Conservation (phyloP, 2,113 vertebrate species). For the Silurus meridionalis region DNA sequence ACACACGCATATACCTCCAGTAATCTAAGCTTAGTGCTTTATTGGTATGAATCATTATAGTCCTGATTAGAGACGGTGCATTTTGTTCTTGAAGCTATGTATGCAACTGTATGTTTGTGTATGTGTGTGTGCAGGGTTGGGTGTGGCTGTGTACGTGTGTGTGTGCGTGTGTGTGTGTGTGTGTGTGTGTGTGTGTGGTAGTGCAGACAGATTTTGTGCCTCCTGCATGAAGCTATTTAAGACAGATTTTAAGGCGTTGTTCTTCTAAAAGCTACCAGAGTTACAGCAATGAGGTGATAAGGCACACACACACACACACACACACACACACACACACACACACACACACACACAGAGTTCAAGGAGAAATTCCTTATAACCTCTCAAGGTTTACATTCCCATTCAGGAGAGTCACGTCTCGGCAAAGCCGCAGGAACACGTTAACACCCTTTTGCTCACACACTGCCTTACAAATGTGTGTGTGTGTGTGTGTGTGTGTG, state of each 20-base stretch:
- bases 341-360: constrained; percentile 41
- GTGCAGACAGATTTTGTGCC: background rate
- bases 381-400: constrained; percentile 54
- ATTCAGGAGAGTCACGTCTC: constrained; percentile 43
- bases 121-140: constrained; percentile 9
- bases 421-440: background rate
- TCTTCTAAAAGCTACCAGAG: background rate
- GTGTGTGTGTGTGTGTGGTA: constrained; percentile 26
- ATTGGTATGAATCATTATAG: constrained; percentile 17
- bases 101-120: constrained; percentile 4
- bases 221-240: constrained; percentile 23
- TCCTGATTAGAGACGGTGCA: constrained; percentile 22
- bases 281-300: background rate
- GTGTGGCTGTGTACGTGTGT: background rate
- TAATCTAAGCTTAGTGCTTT: constrained; percentile 18
- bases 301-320: background rate
- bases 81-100: background rate
- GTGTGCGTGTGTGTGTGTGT: constrained; percentile 13
- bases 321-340: background rate
- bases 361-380: constrained; percentile 56
- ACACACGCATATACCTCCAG: constrained; percentile 7
- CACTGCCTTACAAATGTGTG: background rate
- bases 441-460: background rate
- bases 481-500: background rate
- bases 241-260: constrained; percentile 32